These are phyloP conservation scores for Sympetrum striolatum DNA, from an alignment of 2,888 invertebrate species.

Conservation along the genomic window DNA sequence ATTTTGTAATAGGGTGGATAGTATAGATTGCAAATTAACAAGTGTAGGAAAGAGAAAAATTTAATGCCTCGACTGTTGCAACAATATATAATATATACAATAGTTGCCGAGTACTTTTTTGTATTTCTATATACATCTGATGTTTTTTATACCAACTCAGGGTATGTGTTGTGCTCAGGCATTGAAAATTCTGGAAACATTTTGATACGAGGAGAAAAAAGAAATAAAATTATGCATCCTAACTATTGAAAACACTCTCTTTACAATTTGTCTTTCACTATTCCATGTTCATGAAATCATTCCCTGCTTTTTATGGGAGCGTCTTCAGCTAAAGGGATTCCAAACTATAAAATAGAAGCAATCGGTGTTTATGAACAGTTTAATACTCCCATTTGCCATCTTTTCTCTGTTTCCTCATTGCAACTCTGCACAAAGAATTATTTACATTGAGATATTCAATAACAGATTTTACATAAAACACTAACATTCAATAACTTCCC, in stretches of 20 bases:
- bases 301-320: neutral
- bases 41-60: neutral
- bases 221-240: neutral
- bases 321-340: neutral
- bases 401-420: neutral
- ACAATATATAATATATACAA: neutral
- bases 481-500: conserved; percentile 20
- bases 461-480: conserved; percentile 15
- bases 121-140: neutral
- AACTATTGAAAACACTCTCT: neutral
- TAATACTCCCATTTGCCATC: neutral
- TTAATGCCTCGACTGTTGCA: neutral
- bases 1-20: neutral
- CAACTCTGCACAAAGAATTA: neutral
- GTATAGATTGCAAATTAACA: neutral
- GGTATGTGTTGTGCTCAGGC: neutral
- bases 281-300: neutral
- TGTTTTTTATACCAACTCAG: neutral
- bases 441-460: conserved; percentile 5
- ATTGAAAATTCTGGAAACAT: neutral
- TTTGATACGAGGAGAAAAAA: neutral
- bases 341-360: neutral
- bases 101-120: neutral
- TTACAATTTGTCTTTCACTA: neutral
- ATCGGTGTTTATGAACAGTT: neutral